Base-by-base conservation (phyloP, 2,797 vertebrate species). In the Falco biarmicus region DNA sequence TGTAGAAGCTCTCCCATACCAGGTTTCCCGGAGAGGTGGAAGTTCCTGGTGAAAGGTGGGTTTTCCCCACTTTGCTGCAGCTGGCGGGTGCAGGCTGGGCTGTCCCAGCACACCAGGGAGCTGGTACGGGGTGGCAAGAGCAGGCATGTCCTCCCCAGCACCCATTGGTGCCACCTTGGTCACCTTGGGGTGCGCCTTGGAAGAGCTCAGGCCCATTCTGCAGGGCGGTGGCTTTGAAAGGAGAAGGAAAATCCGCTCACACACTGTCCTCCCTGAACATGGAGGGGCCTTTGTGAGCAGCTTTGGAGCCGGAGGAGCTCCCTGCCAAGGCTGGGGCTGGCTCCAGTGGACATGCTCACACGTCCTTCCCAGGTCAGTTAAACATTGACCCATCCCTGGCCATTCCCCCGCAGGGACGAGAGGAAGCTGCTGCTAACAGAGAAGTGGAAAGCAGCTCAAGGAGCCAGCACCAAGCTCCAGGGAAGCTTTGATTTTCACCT, bases 161-260 rank as follows among this genome's bases (percentile, higher is more conserved):
- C 73, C 41, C 95, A 98, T 94, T 8, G 99, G 99, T 37, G 96
- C 97, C 77, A 99, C 99, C 97, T 97, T 98, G 90, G 95, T 98
- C 93, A 98, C 96, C 90, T 97, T 98, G 84, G 97, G 96, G 19
- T 91, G 97, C 0, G 78, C 5, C 97, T 97, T 99, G 74, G 99
- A 99, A 71, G 95, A 95, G 74, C 92, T 97, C 63, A 98, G 97
- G 16, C 99, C 99, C 99, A 99, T 99, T 82, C 80, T 87, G 68
- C n/a, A 9, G 16, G 11, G 37, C 11, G 8, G 51, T 32, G 16
- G 86, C 39, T 77, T 57, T 28, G 57, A 39, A 69, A 81, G 63
- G 41, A 93, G 89, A 41, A 53, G 37, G 51, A 51, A 45, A 77
- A 37, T 0, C 12, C 7, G 17, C 24, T 53, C 25, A 0, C 1